phyloP scores from a whole-genome alignment of 2,888 invertebrate genomes.

The Drosophila stalkeri region DNA sequence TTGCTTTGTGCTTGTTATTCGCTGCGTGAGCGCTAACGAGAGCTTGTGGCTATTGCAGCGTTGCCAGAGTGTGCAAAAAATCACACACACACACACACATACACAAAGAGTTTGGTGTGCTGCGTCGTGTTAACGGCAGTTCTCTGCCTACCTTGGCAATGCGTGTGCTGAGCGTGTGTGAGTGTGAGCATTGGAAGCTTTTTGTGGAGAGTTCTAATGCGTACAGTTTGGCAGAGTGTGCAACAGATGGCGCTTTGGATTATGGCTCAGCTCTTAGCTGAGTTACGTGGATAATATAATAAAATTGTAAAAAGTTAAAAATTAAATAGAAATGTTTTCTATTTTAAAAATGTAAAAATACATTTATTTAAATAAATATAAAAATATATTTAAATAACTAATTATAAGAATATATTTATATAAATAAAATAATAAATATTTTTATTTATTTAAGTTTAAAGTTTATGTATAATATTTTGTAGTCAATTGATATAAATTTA shows the following conservation, averaged over 20 bases:
- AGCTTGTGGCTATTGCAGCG: conserved; percentile 20
- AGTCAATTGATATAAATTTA: too few species aligned
- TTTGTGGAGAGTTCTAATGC: conserved; percentile 61
- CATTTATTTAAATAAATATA: too few species aligned
- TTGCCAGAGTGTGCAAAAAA: conserved; percentile 48
- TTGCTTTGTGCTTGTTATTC: conserved; percentile 68
- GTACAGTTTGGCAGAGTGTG: not conserved
- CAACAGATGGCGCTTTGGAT: conserved; percentile 66
- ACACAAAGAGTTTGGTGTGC: not conserved
- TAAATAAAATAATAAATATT: too few species aligned
- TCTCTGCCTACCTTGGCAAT: conserved; percentile 2
- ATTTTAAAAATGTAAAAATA: too few species aligned
- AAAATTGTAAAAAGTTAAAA: too few species aligned
- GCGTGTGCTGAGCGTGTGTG: conserved; percentile 24
- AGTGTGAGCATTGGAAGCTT: conserved; percentile 31
- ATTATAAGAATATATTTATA: too few species aligned
- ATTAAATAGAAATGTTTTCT: too few species aligned
- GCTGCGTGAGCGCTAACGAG: conserved; percentile 36
- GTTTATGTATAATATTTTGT: too few species aligned
- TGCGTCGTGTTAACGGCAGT: conserved; percentile 2
- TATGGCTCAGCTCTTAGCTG: not conserved
- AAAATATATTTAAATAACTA: too few species aligned
- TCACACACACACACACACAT: not conserved
- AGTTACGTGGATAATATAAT: too few species aligned
- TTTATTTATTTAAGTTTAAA: too few species aligned